Percentiles rank a stretch among this genome's conserved stretches.
Evolutionary conservation across 2,113 vertebrate species (phyloP).

Genomic region (Pygoscelis antarcticus): DNA sequence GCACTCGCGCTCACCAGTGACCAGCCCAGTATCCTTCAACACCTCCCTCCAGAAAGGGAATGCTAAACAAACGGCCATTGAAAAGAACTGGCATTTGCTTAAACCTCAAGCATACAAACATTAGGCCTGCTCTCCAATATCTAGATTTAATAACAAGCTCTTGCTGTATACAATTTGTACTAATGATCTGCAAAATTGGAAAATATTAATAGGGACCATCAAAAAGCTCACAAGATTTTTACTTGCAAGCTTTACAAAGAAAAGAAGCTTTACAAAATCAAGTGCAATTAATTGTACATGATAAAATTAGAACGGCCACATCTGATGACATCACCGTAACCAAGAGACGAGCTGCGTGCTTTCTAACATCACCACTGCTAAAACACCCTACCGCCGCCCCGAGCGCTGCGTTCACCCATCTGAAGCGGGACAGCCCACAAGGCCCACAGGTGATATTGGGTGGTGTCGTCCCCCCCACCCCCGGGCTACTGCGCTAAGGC

Average conservation of each 20-base stretch:
- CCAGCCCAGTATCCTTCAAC: neutral
- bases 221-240: neutral
- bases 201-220: neutral
- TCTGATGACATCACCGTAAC: neutral
- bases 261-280: neutral
- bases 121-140: neutral
- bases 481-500: accelerated
- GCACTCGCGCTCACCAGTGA: accelerated
- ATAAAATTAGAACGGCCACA: neutral
- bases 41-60: neutral
- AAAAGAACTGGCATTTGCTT: neutral
- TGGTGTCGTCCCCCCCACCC: accelerated
- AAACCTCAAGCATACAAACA: neutral
- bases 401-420: accelerated
- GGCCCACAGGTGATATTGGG: accelerated
- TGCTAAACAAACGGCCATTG: neutral
- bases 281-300: neutral
- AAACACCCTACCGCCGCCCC: accelerated
- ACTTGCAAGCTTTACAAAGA: neutral
- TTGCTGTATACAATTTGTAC: neutral
- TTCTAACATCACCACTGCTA: neutral
- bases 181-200: neutral
- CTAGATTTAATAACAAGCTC: neutral
- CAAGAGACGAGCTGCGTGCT: neutral
- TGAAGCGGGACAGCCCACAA: neutral